Conservation (phyloP, 2,113 vertebrate species). For the Rhipidura dahli region DNA sequence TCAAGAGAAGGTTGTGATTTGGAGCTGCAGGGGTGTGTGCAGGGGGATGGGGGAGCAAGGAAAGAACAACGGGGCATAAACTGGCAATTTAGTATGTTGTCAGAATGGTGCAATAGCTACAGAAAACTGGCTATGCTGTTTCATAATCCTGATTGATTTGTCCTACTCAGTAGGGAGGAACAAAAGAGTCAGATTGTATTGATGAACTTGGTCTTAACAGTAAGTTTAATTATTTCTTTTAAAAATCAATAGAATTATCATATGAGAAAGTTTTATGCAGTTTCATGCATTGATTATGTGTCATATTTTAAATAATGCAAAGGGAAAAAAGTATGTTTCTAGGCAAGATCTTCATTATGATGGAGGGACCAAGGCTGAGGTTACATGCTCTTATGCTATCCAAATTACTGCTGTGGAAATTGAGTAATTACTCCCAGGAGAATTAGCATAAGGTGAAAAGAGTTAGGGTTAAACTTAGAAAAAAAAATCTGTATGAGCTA, state of each 20-base stretch:
- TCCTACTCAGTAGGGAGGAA: neutral
- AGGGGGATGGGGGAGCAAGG: neutral
- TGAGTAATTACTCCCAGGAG: neutral
- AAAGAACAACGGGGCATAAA: neutral
- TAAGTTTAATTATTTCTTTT: constrained; percentile 30
- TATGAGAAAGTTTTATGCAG: constrained; percentile 4
- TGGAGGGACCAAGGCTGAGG: neutral
- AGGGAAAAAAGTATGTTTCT: neutral
- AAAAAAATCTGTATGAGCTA: neutral
- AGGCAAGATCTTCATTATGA: neutral
- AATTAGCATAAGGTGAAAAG: neutral
- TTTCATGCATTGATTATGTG: constrained; percentile 26
- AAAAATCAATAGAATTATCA: constrained; percentile 40
- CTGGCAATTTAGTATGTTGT: neutral
- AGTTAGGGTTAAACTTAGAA: neutral
- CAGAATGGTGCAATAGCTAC: neutral
- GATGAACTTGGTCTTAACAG: constrained; percentile 7
- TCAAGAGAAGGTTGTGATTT: neutral
- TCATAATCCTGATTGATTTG: neutral
- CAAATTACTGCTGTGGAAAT: neutral
- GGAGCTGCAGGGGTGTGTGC: neutral
- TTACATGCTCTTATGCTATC: neutral
- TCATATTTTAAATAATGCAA: neutral
- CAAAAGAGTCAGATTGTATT: neutral
- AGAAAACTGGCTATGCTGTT: neutral